phyloP scores from a whole-genome alignment of 2,113 vertebrate genomes.

The Pipra filicauda region DNA sequence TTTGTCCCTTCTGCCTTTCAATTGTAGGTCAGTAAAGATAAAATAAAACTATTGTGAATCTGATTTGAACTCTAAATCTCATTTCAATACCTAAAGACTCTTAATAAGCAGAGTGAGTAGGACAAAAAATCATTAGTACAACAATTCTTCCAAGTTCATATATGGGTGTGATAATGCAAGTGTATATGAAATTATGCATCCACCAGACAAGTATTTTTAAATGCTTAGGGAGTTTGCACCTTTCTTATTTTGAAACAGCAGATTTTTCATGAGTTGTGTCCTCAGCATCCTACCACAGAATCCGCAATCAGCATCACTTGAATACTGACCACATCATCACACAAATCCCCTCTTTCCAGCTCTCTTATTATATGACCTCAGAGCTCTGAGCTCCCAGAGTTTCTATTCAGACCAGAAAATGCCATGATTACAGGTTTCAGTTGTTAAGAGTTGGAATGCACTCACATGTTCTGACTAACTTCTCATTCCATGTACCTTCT shows the following conservation, averaged over 20 bases:
- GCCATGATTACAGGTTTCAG: background rate
- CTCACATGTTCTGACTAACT: background rate
- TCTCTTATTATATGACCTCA: background rate
- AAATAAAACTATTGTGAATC: background rate
- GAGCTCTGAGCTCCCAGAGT: background rate
- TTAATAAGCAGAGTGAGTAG: background rate
- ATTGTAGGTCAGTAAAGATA: background rate
- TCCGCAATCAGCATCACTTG: background rate
- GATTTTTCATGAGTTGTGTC: background rate
- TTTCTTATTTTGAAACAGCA: background rate
- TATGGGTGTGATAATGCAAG: background rate
- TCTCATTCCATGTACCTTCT: background rate
- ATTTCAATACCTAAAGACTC: background rate
- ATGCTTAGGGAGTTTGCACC: background rate
- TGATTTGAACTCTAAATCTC: background rate
- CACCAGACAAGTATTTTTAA: background rate
- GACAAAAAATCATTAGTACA: background rate
- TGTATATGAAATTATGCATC: background rate
- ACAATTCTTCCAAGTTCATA: background rate
- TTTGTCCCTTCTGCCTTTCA: slow-evolving; percentile 14
- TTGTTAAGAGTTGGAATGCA: background rate
- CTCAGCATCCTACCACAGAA: background rate
- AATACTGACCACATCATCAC: background rate
- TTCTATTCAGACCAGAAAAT: background rate
- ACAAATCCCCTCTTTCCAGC: background rate